phyloP scores from a whole-genome alignment of 2,797 vertebrate genomes.

The Momotus momota region DNA sequence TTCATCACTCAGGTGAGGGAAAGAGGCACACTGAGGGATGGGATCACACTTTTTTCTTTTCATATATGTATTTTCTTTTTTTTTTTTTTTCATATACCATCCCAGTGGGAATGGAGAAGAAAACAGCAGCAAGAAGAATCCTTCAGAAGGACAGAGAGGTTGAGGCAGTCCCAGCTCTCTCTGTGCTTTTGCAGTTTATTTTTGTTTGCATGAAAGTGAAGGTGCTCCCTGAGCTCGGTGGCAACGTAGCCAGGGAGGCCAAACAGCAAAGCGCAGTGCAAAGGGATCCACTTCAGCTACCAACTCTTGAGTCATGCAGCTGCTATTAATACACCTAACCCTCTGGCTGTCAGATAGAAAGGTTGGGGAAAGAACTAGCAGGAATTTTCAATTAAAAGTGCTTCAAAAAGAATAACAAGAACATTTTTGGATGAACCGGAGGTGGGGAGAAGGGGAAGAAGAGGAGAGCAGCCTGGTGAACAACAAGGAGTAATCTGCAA shows the following conservation, averaged over 20 bases:
- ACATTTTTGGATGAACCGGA: background rate
- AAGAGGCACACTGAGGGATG: background rate
- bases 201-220: background rate
- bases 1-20: background rate
- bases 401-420: background rate
- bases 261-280: background rate
- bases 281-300: slow-evolving; percentile 25
- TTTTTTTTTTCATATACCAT: background rate
- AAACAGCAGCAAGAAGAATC: background rate
- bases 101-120: background rate
- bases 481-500: background rate
- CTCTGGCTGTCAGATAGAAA: slow-evolving; percentile 47
- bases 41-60: background rate
- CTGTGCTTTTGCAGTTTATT: background rate
- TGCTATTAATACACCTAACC: slow-evolving; percentile 65
- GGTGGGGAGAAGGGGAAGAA: background rate
- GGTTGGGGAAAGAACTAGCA: slow-evolving; percentile 4
- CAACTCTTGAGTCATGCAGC: slow-evolving; percentile 46
- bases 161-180: background rate
- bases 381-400: slow-evolving; percentile 38
- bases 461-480: background rate
- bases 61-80: background rate
- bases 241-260: background rate
- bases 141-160: background rate
- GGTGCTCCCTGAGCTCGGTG: background rate